A percentile compares a stretch with the other conserved stretches of the same genome.
Evolutionary conservation across 2,113 vertebrate genomes (phyloP).

Genomic region (Plestiodon gilberti): DNA sequence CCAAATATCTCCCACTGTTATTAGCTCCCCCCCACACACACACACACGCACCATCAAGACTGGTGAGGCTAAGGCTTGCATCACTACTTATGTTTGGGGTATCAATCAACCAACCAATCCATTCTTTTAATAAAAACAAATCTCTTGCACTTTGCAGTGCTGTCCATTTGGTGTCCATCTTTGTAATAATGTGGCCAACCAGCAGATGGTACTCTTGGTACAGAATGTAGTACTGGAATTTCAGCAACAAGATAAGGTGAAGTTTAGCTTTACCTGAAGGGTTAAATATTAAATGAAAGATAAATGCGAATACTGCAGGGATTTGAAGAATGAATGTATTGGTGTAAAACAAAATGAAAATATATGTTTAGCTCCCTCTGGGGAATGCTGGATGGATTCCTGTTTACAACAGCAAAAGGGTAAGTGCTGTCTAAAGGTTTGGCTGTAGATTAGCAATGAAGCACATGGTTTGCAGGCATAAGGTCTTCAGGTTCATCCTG

Average conservation of each 20-base stretch:
- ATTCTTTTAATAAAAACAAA: neutral
- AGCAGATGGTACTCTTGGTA: constrained; percentile 72
- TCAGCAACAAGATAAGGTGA: neutral
- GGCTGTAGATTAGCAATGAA: neutral
- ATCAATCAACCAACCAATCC: neutral
- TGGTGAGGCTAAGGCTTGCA: neutral
- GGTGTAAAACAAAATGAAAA: neutral
- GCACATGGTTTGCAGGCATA: neutral
- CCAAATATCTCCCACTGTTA: no score
- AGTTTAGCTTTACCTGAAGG: neutral
- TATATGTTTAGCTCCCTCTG: neutral
- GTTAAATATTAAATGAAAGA: neutral
- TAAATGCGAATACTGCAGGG: neutral
- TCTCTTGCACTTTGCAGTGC: neutral
- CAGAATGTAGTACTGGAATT: constrained; percentile 6
- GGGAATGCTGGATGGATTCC: neutral
- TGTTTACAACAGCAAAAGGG: neutral
- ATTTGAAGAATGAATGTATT: neutral
- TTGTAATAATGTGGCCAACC: constrained; percentile 39
- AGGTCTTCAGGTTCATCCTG: neutral
- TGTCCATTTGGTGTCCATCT: neutral
- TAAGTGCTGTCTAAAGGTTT: neutral
- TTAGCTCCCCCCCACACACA: neutral
- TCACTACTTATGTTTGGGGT: neutral
- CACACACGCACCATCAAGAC: no score